Conservation (phyloP, 1,140 invertebrate species). For the Sarcophaga peregrina region DNA sequence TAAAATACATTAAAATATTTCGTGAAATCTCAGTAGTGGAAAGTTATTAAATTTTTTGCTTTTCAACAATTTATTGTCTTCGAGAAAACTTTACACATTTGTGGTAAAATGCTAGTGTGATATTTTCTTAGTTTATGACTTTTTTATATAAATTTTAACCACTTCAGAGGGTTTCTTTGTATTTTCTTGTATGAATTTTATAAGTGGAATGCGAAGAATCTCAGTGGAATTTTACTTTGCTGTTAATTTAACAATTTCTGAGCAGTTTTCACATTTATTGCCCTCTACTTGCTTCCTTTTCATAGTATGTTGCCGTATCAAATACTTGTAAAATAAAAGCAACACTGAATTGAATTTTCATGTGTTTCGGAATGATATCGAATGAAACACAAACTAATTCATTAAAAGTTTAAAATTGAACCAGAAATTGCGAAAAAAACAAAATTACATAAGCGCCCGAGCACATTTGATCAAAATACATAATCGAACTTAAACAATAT, state of each 20-base stretch:
- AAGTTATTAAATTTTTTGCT: too few relatives aligned
- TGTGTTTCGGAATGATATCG: neutral
- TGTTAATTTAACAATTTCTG: neutral
- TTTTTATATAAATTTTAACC: neutral
- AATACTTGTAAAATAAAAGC: neutral
- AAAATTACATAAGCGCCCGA: too few relatives aligned
- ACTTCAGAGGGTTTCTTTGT: neutral
- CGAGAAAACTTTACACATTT: too few relatives aligned
- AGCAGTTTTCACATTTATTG: neutral
- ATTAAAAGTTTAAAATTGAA: too few relatives aligned
- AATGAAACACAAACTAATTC: neutral
- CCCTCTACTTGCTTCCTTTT: neutral
- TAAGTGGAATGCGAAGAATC: neutral
- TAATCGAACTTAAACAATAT: too few relatives aligned
- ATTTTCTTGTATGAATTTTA: slow-evolving; percentile 27
- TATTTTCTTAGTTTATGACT: too few relatives aligned
- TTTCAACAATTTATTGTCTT: too few relatives aligned
- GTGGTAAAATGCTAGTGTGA: too few relatives aligned
- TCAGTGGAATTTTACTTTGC: slow-evolving; percentile 14
- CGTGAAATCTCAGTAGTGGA: too few relatives aligned
- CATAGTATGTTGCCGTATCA: neutral
- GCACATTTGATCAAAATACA: too few relatives aligned
- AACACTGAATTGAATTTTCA: neutral
- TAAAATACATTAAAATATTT: too few relatives aligned
- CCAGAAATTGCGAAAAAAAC: too few relatives aligned